Percentiles rank a stretch among this genome's conserved stretches.
Conservation (phyloP, 2,113 vertebrate genomes). For the Podilymbus podiceps region DNA sequence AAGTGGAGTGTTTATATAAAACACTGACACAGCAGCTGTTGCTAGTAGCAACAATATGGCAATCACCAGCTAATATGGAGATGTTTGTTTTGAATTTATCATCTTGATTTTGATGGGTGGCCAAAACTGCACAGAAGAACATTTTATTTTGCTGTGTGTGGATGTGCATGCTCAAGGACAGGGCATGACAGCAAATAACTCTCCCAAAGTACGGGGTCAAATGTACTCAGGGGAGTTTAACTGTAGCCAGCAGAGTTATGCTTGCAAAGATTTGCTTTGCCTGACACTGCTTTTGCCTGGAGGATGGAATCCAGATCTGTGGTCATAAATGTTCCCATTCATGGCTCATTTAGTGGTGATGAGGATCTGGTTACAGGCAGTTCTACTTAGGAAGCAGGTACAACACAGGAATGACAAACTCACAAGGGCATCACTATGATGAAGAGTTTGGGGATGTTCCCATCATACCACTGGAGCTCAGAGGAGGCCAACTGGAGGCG, state of each 20-base stretch:
- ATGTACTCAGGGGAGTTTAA: neutral
- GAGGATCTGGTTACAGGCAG: neutral
- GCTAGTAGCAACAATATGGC: constrained; percentile 50
- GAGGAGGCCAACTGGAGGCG: neutral
- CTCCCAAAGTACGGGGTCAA: neutral
- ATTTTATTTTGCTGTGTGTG: constrained; percentile 48
- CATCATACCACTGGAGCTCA: neutral
- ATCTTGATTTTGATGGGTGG: constrained; percentile 40
- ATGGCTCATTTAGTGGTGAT: neutral
- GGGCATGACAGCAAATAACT: neutral
- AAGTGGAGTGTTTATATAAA: constrained; percentile 42
- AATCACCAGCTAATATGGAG: constrained; percentile 50
- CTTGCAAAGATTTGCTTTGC: neutral
- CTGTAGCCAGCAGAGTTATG: neutral
- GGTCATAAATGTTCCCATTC: neutral
- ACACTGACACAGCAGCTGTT: constrained; percentile 31
- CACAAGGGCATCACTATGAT: neutral
- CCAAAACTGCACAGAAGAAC: constrained; percentile 36
- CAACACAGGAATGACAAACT: neutral
- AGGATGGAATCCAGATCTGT: neutral
- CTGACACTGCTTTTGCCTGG: neutral
- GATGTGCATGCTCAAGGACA: neutral
- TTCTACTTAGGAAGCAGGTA: neutral
- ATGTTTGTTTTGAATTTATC: constrained; percentile 50
- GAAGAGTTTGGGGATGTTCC: neutral